Conservation (phyloP, 2,888 invertebrate species). For the Drosophila neonasuta region DNA sequence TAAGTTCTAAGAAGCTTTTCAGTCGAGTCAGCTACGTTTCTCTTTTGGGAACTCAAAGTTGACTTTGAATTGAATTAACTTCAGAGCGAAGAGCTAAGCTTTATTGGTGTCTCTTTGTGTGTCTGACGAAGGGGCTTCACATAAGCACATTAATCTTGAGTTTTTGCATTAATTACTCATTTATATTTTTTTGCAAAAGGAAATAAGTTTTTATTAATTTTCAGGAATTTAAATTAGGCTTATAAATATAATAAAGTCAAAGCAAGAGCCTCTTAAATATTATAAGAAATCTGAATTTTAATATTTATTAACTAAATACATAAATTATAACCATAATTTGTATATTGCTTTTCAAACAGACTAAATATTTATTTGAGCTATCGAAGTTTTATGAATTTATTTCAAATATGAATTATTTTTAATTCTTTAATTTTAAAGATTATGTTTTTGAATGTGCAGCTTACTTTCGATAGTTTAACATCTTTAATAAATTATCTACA, state of each 20-base stretch:
- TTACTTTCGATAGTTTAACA: too few species aligned
- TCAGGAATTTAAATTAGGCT: too few species aligned
- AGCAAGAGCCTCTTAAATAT: too few species aligned
- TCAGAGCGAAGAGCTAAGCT: neutral
- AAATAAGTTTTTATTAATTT: too few species aligned
- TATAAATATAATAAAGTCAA: too few species aligned
- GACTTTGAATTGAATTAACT: neutral
- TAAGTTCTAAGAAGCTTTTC: slow-evolving; percentile 14
- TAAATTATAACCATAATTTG: too few species aligned
- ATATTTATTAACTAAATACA: neutral
- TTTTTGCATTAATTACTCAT: neutral
- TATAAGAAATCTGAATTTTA: neutral
- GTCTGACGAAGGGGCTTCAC: neutral
- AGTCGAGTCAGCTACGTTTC: neutral
- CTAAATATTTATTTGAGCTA: too few species aligned
- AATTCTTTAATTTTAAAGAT: neutral
- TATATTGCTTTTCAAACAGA: too few species aligned
- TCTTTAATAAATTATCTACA: too few species aligned
- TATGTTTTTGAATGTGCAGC: neutral
- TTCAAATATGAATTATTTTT: too few species aligned
- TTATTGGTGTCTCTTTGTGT: neutral
- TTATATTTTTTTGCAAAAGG: neutral
- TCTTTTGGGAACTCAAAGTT: slow-evolving; percentile 6
- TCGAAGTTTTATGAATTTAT: too few species aligned
- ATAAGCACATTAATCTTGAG: slow-evolving; percentile 6